Base-by-base conservation (phyloP, 2,888 invertebrate genomes). In the Cerastoderma edule region DNA sequence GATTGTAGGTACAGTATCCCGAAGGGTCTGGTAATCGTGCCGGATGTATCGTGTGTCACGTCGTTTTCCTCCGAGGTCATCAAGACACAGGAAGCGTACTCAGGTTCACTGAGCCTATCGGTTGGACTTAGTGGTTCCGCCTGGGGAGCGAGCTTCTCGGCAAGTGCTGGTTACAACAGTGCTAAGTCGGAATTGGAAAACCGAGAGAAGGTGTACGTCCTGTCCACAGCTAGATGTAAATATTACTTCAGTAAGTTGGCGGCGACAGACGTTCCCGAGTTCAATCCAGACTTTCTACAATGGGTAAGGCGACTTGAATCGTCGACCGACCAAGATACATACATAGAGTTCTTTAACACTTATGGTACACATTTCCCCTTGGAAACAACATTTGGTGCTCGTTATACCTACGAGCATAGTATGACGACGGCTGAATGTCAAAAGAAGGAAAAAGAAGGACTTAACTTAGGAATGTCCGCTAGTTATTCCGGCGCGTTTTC, bases 351-450 rank as follows among this genome's bases (percentile, higher is more conserved):
- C 46, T 74, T 78, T 56, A 46, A 72, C 24, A 64, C 28, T 0
- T 80, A 68, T 24, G 80, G 80, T 1, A 78, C 78, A 27, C 74
- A 78, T 53, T 80, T 65, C 65, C 64, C 71, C 3, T 33, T 53
- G 22, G 66, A 63, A 19, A 48, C 73, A 19, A 71, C 63, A 8
- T 80, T 76, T 67, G 76, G 80, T n/a, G 80, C 80, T 1, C 54
- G 66, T 19, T 80, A 60, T 35, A 74, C 71, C 8, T 68, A 74
- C 22, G 65, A 76, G 44, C 63, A 74, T 27, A 76, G 67, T 30
- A 80, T 80, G 80, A 35, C 57, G 1, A 66, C 71, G 19, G 35
- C 3, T 46, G 22, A 32, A 4, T 80, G 64, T 44, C 57, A 74
- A 30, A 30, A 13, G 8, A 32, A 73, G 39, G 22, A 39, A 22